Evolutionary conservation across 2,888 invertebrate genomes (phyloP).

Genomic region (Campopleginae sp.): DNA sequence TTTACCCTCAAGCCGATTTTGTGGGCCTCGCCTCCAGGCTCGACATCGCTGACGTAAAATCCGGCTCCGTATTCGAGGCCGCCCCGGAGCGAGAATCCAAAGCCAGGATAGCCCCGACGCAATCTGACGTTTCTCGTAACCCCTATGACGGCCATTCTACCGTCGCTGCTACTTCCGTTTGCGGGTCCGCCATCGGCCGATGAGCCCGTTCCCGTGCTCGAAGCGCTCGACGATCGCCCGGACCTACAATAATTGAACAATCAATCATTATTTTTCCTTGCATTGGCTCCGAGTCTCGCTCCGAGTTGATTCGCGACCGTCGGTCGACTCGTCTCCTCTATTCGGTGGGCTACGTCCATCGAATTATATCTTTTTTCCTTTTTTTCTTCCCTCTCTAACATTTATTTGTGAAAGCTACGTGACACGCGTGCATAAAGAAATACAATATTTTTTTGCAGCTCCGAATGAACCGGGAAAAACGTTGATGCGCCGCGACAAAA

Average conservation of each 20-base stretch:
- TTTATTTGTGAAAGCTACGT: no score
- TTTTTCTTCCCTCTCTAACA: no score
- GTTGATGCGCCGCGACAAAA: no score
- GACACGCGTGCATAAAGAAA: no score
- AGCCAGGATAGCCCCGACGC: conserved; percentile 87
- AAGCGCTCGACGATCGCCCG: conserved; percentile 80
- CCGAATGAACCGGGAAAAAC: no score
- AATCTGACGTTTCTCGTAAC: conserved; percentile 87
- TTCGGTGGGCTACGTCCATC: no score
- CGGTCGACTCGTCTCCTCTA: no score
- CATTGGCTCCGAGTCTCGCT: no score
- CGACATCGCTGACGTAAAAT: conserved; percentile 95
- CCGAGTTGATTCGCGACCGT: no score
- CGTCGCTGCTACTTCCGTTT: conserved; percentile 82
- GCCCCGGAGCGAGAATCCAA: conserved; percentile 93
- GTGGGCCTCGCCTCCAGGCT: conserved; percentile 94
- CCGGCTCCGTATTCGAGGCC: conserved; percentile 97
- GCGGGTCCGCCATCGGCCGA: conserved; percentile 77
- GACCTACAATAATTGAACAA: conserved; percentile 72
- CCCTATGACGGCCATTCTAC: conserved; percentile 86
- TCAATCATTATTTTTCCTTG: no score
- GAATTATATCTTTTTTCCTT: no score
- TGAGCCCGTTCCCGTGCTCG: conserved; percentile 77
- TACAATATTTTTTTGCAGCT: no score
- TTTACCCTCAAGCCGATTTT: conserved; percentile 93